These are phyloP conservation scores for Blera fallax DNA, from an alignment of 2,888 invertebrate genomes.

Conservation along the genomic window DNA sequence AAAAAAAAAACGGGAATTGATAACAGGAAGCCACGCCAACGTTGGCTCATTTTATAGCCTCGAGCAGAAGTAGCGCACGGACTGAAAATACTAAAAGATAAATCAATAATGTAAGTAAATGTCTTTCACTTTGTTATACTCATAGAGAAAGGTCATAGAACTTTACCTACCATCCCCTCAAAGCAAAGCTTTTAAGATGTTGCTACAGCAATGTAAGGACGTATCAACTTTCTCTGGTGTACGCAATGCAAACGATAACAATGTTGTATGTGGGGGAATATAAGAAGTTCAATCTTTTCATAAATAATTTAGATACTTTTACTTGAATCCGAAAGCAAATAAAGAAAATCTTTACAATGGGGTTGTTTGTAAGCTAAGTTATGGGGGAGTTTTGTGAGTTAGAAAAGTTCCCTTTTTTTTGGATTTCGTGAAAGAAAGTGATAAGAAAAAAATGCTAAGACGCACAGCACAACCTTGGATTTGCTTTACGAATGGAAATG, in stretches of 20 bases:
- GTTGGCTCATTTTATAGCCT: conserved; percentile 35
- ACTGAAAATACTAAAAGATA: conserved; percentile 38
- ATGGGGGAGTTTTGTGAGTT: background rate
- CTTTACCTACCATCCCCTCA: background rate
- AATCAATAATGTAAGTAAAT: conserved; percentile 63
- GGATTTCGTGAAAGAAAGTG: background rate
- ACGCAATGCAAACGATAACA: conserved; percentile 16
- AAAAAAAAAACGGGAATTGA: background rate
- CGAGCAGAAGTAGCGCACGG: conserved; percentile 5
- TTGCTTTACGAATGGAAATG: background rate
- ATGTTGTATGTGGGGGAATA: conserved; percentile 5
- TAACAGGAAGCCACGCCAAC: conserved; percentile 17
- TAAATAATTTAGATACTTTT: conserved; percentile 33
- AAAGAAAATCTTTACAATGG: background rate
- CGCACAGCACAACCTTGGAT: background rate
- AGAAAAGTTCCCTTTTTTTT: background rate
- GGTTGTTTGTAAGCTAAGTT: background rate
- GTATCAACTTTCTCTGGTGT: conserved; percentile 20
- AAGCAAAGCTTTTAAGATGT: conserved; percentile 31
- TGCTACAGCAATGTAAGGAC: conserved; percentile 3
- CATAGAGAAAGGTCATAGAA: conserved; percentile 22
- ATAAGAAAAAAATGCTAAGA: background rate
- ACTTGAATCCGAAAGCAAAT: background rate
- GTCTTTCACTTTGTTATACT: conserved; percentile 50
- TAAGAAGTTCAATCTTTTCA: conserved; percentile 31